Evolutionary conservation across 2,888 invertebrate species (phyloP), one percentile per base, ranked within the genome.

Genomic region (Drosophila nr. medialis): DNA sequence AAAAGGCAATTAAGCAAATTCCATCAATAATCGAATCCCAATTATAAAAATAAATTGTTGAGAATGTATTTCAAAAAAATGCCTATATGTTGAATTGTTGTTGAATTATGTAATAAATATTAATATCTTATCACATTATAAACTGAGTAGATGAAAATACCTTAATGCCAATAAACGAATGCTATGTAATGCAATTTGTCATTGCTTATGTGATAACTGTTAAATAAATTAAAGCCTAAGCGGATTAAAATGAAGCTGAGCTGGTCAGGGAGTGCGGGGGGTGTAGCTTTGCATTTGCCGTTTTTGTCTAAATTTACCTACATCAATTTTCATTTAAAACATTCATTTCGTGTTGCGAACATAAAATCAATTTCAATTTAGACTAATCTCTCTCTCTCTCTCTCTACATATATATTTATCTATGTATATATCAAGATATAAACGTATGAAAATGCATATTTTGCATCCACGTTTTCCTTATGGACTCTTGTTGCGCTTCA

Each of bases 311-410:
- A 63, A 42, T 69, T 66, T 54, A 64, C 72, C 77, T 49, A 72
- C 78, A 80, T 80, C 78, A 80, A 80, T 81, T 71, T 80, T 74
- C 56, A 77, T 77, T 80, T 77, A 61, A 80, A 75, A 64, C 70
- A 62, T 73, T 62, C 55, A 67, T 64, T 79, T 56, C 56, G 55
- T 54, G 48, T 60, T 56, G 64, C 66, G 60, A 27, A 29, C 62
- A 63, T 48, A 81, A 80, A 80, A 81, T 81, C 80, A 75, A 81
- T 80, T 81, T 80, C 79, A 81, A 82, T 80, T 80, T 78, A 50
- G 48, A 64, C 61, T 69, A 80, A 80, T 81, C 79, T 81, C 79
- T 69, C 6, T 54, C 32, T 15, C 61, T 62, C 34, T 34, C 13
- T 34, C 15, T 50, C 40, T 54, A 58, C 11, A 2, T 56, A 51